phyloP scores from a whole-genome alignment of 1,140 invertebrate genomes.

The Heliothis subflexa region DNA sequence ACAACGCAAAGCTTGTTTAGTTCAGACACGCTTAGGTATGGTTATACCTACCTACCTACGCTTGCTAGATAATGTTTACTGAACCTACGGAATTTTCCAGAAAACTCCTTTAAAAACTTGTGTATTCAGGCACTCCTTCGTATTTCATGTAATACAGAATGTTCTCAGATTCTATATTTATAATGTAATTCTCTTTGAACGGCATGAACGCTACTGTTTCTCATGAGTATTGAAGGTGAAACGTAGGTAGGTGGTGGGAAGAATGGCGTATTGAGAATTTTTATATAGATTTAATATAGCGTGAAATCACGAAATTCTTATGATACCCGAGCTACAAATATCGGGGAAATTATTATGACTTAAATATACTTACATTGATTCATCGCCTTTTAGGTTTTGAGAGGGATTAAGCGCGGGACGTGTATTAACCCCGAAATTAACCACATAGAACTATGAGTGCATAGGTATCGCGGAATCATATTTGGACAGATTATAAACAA shows the following conservation, averaged over 20 bases:
- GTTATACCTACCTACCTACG: neutral
- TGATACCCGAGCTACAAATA: neutral
- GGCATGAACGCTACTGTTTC: constrained; percentile 17
- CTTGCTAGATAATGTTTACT: constrained; percentile 9
- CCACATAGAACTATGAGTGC: too few species aligned
- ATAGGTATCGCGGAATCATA: neutral
- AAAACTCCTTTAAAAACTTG: neutral
- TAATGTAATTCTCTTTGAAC: constrained; percentile 6
- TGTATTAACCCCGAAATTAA: too few species aligned
- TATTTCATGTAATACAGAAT: neutral
- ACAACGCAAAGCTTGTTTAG: constrained; percentile 24
- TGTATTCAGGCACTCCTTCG: neutral
- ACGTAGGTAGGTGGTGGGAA: constrained; percentile 7
- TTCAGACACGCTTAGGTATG: constrained; percentile 14
- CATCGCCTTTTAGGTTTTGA: too few species aligned
- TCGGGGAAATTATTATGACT: neutral
- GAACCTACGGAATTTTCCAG: neutral
- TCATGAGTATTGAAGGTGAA: constrained; percentile 18
- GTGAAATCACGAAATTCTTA: constrained; percentile 4
- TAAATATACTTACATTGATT: too few species aligned
- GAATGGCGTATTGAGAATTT: constrained; percentile 11
- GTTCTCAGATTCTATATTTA: constrained; percentile 4
- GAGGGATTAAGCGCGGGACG: too few species aligned
- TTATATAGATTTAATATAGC: constrained; percentile 7
- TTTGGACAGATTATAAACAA: neutral